Conservation (phyloP, 2,888 invertebrate species). For the Argyresthia albistria region DNA sequence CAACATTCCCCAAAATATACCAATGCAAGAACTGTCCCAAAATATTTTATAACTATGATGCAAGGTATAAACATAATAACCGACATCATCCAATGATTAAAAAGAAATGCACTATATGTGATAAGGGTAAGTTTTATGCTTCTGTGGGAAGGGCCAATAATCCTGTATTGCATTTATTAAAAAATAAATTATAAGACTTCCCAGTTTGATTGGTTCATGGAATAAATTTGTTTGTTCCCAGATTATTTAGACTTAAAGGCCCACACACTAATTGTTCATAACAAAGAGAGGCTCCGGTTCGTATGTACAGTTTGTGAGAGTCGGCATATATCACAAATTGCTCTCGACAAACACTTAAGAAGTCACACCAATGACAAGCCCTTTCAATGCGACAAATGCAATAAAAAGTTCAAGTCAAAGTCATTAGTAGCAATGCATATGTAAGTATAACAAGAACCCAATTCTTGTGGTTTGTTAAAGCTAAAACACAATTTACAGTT, state of each 20-base stretch:
- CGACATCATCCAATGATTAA: constrained; percentile 45
- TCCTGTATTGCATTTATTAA: background rate
- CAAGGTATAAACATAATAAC: too few relatives aligned
- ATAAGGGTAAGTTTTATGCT: constrained; percentile 35
- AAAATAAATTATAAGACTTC: background rate
- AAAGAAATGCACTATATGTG: constrained; percentile 43
- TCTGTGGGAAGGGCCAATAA: background rate
- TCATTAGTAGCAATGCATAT: constrained; percentile 29
- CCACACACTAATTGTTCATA: constrained; percentile 33
- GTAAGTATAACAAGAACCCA: constrained; percentile 27
- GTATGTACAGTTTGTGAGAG: constrained; percentile 38
- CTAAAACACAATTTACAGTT: background rate
- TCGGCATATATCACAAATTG: constrained; percentile 31
- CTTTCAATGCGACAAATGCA: constrained; percentile 38
- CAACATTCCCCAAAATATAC: too few relatives aligned
- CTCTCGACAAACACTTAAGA: constrained; percentile 32
- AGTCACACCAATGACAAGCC: constrained; percentile 44
- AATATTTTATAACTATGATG: too few relatives aligned
- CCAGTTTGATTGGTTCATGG: constrained; percentile 11
- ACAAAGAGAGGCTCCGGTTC: constrained; percentile 22
- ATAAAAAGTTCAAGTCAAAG: constrained; percentile 36
- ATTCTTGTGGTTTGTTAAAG: background rate
- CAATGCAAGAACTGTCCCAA: too few relatives aligned
- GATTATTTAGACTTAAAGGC: constrained; percentile 15
- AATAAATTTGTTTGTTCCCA: background rate